Evolutionary conservation across 2,797 vertebrate species (phyloP).

Genomic region (Denticeps clupeoides): DNA sequence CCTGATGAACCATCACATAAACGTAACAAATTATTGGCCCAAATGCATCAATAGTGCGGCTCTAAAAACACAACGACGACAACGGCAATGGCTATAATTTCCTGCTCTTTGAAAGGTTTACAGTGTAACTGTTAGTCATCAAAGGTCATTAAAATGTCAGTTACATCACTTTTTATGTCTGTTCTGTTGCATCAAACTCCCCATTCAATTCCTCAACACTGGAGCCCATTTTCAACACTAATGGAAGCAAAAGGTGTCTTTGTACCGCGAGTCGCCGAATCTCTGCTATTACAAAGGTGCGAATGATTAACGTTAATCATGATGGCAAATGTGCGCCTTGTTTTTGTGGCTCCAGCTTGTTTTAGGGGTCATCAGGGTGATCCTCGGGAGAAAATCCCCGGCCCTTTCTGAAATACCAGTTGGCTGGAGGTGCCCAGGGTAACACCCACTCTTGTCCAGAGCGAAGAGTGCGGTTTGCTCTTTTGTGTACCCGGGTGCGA

Average conservation of each 20-base stretch:
- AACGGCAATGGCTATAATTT: not conserved
- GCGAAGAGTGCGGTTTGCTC: not conserved
- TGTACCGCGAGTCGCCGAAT: slow-evolving; percentile 13
- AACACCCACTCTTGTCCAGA: not conserved
- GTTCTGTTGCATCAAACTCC: not conserved
- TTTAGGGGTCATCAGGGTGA: not conserved
- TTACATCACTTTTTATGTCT: not conserved
- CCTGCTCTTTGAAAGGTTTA: not conserved
- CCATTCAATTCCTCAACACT: not conserved
- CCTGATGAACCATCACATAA: too few relatives aligned
- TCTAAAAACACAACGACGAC: not conserved
- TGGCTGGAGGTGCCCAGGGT: slow-evolving; percentile 5
- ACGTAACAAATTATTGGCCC: too few relatives aligned
- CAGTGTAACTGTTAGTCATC: not conserved
- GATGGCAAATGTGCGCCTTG: slow-evolving; percentile 14
- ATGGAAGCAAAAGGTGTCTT: not conserved
- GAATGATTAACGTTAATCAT: slow-evolving; percentile 15
- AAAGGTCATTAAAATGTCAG: not conserved
- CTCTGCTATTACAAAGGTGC: not conserved
- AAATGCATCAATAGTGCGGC: too few relatives aligned
- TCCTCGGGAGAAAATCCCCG: slow-evolving; percentile 16
- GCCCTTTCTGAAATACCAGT: slow-evolving; percentile 17
- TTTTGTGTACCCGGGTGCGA: not conserved
- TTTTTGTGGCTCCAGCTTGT: slow-evolving; percentile 13
- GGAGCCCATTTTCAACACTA: not conserved